Base-by-base conservation (phyloP, 2,888 invertebrate genomes). In the Stenchaetothrips biformis region DNA sequence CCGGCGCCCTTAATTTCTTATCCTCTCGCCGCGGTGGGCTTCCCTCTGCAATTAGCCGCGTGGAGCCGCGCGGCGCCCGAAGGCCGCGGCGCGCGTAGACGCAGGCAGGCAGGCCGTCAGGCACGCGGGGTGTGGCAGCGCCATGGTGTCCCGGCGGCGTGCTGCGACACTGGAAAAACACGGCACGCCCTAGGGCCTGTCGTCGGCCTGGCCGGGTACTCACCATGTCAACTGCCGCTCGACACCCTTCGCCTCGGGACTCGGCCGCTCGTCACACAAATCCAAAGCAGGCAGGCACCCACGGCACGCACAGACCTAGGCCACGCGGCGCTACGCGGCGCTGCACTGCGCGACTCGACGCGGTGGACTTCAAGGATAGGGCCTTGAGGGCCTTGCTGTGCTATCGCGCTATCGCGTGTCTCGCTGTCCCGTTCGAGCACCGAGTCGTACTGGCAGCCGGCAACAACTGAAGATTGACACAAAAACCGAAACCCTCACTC, bases 401-500 rank as follows among this genome's bases (percentile, higher is more conserved):
- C 37, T 37, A 37, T 37, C 37, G 37, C 37, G 37, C 37, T 37
- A 37, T 37, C 37, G 53, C 16, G 53, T 53, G 21, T 67, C 18
- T 21, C 7, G 3, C 21, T 74, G 67, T 74, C 59, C 59, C 67
- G 67, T 74, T 74, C 67, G 21, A 74, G 67, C 25, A 74, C 67
- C 67, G 67, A 21, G 67, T 74, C 67, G 21, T 21, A 21, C n/a
- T 67, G 67, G 21, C 67, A 21, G 21, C 67, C 67, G 67, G 67
- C 67, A 74, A 74, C 67, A 74, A 74, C 67, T 74, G 67, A 74
- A 74, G 67, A 74, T 74, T 74, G 67, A 74, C 67, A 74, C 67
- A 21, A 74, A 74, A 74, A 74, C 67, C 67, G 67, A 74, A 74
- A 74, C 67, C 67, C 67, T 18, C 59, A 59, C 59, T 59, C 59